Percentiles rank a stretch among this genome's conserved stretches.
Conservation (phyloP, 2,888 invertebrate genomes). For the Vanessa cardui region DNA sequence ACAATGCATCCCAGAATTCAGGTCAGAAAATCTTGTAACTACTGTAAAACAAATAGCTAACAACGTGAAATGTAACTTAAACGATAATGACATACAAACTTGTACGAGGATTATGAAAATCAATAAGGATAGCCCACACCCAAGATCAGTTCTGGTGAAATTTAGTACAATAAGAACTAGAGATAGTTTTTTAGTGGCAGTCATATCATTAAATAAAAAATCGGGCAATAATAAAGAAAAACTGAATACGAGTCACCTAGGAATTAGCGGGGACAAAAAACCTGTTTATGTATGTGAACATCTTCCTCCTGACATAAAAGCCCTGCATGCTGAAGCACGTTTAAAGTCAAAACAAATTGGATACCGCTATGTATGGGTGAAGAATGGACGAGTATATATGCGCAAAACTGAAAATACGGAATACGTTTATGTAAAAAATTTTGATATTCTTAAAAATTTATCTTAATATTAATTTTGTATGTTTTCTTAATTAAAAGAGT, state of each 20-base stretch:
- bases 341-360: not conserved
- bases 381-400: too few species aligned
- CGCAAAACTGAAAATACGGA: too few species aligned
- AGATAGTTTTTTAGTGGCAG: not conserved
- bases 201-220: not conserved
- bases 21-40: too few species aligned
- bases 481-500: not conserved
- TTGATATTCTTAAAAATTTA: slow-evolving; percentile 5
- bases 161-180: slow-evolving; percentile 1
- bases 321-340: slow-evolving; percentile 2
- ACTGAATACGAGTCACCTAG: too few species aligned
- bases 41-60: not conserved
- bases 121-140: not conserved
- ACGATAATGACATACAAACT: too few species aligned
- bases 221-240: too few species aligned
- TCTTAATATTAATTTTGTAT: slow-evolving; percentile 8
- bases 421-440: not conserved
- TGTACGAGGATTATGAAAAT: too few species aligned
- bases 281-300: slow-evolving; percentile 9
- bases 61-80: not conserved
- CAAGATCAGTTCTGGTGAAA: not conserved
- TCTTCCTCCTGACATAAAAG: not conserved
- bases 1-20: too few species aligned
- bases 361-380: not conserved
- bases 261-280: not conserved